Conservation (phyloP, 2,113 vertebrate genomes). For the Leptobrachium ailaonicum region DNA sequence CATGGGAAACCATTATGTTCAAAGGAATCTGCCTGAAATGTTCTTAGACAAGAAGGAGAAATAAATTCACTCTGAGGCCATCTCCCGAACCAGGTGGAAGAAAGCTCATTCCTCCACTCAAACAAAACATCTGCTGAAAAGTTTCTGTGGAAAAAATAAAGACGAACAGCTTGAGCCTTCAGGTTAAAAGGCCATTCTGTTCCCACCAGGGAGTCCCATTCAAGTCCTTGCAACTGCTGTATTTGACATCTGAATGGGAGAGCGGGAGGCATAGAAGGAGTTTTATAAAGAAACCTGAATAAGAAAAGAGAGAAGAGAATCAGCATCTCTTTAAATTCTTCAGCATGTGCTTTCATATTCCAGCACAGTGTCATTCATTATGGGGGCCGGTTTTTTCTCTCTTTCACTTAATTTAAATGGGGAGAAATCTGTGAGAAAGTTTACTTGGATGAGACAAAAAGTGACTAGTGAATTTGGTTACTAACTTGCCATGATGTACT, state of each 20-base stretch:
- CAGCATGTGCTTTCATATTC: conserved; percentile 49
- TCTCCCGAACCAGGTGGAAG: conserved; percentile 59
- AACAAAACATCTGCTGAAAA: conserved; percentile 67
- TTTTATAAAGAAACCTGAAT: conserved; percentile 31
- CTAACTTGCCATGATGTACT: too few species aligned
- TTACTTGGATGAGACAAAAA: conserved; percentile 14
- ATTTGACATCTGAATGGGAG: conserved; percentile 81
- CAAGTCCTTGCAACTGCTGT: conserved; percentile 72
- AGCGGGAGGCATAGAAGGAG: conserved; percentile 54
- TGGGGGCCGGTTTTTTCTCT: conserved; percentile 48
- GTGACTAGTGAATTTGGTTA: conserved; percentile 28
- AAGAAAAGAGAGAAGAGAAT: conserved; percentile 56
- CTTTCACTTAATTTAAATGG: conserved; percentile 36
- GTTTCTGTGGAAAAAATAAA: conserved; percentile 58
- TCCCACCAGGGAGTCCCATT: conserved; percentile 84
- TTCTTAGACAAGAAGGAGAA: neutral
- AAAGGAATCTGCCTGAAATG: neutral
- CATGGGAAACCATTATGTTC: conserved; percentile 42
- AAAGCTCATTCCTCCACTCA: conserved; percentile 52
- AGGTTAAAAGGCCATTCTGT: conserved; percentile 83
- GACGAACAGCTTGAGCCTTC: conserved; percentile 64
- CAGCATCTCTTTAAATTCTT: conserved; percentile 60
- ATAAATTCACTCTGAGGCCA: conserved; percentile 23
- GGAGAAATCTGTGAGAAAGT: conserved; percentile 44
- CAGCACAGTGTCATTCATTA: conserved; percentile 53